Conservation (phyloP, 2,113 vertebrate genomes). For the Passerina amoena region DNA sequence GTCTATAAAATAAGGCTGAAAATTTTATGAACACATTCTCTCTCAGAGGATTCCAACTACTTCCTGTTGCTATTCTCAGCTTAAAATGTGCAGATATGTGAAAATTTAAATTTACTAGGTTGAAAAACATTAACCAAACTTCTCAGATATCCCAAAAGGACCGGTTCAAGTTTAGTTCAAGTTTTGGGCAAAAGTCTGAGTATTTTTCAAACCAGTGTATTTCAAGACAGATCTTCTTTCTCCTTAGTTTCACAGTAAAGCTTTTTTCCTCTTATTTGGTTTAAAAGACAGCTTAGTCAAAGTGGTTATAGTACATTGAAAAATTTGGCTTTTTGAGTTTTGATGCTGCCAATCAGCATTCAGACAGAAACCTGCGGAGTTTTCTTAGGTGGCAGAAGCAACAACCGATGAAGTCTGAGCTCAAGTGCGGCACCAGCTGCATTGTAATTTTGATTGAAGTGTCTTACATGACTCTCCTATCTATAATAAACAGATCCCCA, state of each 20-base stretch:
- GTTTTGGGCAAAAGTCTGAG: background rate
- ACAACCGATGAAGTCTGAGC: background rate
- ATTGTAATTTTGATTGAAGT: background rate
- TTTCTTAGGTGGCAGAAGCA: background rate
- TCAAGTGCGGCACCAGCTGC: background rate
- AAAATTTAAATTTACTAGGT: slow-evolving; percentile 47
- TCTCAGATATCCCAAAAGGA: slow-evolving; percentile 20
- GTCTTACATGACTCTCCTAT: background rate
- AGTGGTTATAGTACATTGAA: background rate
- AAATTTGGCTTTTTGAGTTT: background rate
- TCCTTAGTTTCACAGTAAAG: background rate
- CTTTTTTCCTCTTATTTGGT: background rate
- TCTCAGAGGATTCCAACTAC: slow-evolving; percentile 22
- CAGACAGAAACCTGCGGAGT: background rate
- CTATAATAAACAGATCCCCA: background rate
- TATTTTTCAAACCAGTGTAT: background rate
- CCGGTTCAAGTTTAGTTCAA: background rate
- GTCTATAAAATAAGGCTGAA: slow-evolving; percentile 28
- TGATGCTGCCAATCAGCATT: background rate
- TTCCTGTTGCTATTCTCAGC: slow-evolving; percentile 43
- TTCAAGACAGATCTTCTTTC: background rate
- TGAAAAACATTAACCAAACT: slow-evolving; percentile 56
- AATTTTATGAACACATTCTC: slow-evolving; percentile 41
- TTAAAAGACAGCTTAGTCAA: background rate
- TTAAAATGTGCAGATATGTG: background rate